Conservation (phyloP, 2,113 vertebrate genomes). For the Synodontis membranacea region DNA sequence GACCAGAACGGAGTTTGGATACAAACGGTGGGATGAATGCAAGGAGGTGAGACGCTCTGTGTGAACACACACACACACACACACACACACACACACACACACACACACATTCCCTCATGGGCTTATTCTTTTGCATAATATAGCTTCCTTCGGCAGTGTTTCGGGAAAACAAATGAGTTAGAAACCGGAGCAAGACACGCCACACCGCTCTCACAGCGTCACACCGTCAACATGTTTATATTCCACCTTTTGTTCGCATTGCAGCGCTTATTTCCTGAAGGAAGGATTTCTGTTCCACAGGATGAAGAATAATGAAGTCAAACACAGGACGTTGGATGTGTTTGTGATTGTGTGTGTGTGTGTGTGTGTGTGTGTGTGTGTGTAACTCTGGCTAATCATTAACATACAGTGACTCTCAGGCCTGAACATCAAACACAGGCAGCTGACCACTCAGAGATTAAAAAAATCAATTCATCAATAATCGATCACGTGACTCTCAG, state of each 20-base stretch:
- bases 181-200: background rate
- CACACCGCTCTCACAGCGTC: background rate
- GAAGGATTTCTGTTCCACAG: slow-evolving; percentile 32
- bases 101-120: background rate
- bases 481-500: background rate
- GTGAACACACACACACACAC: slow-evolving; percentile 30
- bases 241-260: slow-evolving; percentile 29
- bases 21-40: background rate
- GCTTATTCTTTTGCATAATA: slow-evolving; percentile 12
- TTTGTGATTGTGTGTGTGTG: background rate
- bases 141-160: background rate
- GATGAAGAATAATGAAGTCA: slow-evolving; percentile 8
- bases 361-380: background rate
- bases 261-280: slow-evolving; percentile 25
- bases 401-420: background rate
- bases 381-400: background rate
- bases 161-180: background rate
- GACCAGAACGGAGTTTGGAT: background rate
- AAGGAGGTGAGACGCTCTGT: background rate
- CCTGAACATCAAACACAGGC: background rate
- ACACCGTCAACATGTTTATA: background rate
- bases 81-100: background rate
- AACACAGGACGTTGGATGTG: slow-evolving; percentile 9
- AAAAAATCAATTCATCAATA: slow-evolving; percentile 2
- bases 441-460: background rate